phyloP scores from a whole-genome alignment of 2,797 vertebrate species.

The Notoglanidium macrostoma region DNA sequence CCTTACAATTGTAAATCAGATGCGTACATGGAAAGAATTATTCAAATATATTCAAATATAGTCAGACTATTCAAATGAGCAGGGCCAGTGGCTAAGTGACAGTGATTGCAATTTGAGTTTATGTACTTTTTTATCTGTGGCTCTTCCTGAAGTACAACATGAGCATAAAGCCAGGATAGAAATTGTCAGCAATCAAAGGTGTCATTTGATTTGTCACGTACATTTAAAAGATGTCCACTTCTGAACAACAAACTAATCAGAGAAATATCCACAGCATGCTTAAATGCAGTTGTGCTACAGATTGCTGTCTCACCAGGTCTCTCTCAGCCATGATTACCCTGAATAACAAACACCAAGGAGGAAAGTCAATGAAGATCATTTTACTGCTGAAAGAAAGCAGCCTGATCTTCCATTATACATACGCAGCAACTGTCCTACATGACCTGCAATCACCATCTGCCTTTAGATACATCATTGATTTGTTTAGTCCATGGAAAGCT shows the following conservation, averaged over 20 bases:
- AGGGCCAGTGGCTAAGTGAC: constrained; percentile 47
- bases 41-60: constrained; percentile 61
- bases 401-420: constrained; percentile 39
- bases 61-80: constrained; percentile 52
- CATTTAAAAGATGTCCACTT: constrained; percentile 26
- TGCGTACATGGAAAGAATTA: constrained; percentile 52
- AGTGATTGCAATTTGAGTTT: constrained; percentile 45
- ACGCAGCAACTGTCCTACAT: constrained; percentile 56
- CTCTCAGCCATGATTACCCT: constrained; percentile 26
- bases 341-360: constrained; percentile 42
- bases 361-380: constrained; percentile 48
- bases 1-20: constrained; percentile 57
- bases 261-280: constrained; percentile 31
- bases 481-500: constrained; percentile 67
- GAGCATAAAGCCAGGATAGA: constrained; percentile 30
- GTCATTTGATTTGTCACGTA: constrained; percentile 2
- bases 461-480: constrained; percentile 80
- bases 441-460: constrained; percentile 76
- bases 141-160: constrained; percentile 14
- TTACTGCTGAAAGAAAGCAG: constrained; percentile 46
- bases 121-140: constrained; percentile 38
- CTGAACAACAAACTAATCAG: constrained; percentile 33
- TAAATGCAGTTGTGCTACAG: constrained; percentile 29
- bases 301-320: constrained; percentile 24
- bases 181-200: constrained; percentile 28